These are phyloP conservation scores for Dicentrarchus labrax DNA, from an alignment of 2,113 vertebrate species.

Conservation along the genomic window DNA sequence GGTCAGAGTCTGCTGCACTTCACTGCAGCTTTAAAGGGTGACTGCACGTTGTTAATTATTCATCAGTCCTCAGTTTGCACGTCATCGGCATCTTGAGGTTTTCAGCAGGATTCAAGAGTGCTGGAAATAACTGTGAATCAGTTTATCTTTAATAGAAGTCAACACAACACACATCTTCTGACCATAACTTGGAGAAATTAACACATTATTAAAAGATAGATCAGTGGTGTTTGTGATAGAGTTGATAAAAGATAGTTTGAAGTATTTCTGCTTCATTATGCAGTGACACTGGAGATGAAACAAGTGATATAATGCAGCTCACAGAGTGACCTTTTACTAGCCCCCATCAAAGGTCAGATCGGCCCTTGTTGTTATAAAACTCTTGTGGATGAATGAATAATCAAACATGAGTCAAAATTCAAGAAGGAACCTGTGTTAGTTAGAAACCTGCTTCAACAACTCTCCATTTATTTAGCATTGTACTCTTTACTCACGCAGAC, in stretches of 20 bases:
- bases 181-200: neutral
- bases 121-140: neutral
- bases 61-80: conserved; percentile 15
- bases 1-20: conserved; percentile 15
- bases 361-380: no score
- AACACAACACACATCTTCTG: neutral
- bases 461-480: no score
- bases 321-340: neutral
- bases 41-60: conserved; percentile 32
- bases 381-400: neutral
- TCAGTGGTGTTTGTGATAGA: neutral
- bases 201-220: neutral
- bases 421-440: neutral
- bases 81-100: conserved; percentile 6
- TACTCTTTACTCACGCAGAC: no score
- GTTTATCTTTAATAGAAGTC: neutral
- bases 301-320: neutral
- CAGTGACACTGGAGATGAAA: neutral
- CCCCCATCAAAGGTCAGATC: neutral
- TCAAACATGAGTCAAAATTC: neutral
- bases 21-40: conserved; percentile 35
- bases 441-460: neutral
- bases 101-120: neutral
- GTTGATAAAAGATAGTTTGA: neutral
- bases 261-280: no score